These are phyloP conservation scores for Drosophila nikananu DNA, from an alignment of 1,140 invertebrate genomes.

Conservation along the genomic window DNA sequence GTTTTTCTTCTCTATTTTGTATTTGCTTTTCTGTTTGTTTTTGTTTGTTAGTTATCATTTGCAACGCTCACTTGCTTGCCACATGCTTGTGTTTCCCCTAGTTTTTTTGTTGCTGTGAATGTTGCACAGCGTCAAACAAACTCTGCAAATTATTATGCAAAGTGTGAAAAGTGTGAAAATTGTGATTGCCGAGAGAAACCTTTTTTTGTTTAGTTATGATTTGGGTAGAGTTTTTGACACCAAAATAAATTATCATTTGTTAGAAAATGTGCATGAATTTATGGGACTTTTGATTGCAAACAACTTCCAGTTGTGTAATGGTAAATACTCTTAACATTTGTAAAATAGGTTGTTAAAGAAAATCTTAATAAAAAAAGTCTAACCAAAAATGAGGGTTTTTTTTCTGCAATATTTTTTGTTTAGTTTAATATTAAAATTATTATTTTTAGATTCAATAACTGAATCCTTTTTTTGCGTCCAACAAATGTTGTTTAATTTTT, in stretches of 20 bases:
- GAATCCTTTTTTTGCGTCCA: no score
- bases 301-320: neutral
- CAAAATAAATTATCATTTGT: constrained; percentile 6
- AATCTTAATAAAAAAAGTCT: neutral
- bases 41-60: constrained; percentile 41
- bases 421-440: no score
- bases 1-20: constrained; percentile 8
- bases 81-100: constrained; percentile 20
- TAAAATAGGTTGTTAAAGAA: neutral
- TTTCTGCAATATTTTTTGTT: no score
- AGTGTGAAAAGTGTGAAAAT: constrained; percentile 51
- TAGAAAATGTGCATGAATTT: neutral
- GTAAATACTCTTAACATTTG: neutral
- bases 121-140: constrained; percentile 37
- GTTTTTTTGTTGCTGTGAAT: constrained; percentile 5
- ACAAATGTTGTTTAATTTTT: no score
- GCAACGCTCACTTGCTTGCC: constrained; percentile 50
- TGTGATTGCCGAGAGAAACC: constrained; percentile 21
- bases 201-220: neutral
- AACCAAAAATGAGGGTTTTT: no score
- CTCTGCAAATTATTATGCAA: constrained; percentile 53
- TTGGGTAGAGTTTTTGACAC: constrained; percentile 4
- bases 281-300: neutral
- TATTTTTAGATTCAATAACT: no score
- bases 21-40: constrained; percentile 16